Conservation (phyloP, 2,797 vertebrate species). For the Cercopithecus neglectus region DNA sequence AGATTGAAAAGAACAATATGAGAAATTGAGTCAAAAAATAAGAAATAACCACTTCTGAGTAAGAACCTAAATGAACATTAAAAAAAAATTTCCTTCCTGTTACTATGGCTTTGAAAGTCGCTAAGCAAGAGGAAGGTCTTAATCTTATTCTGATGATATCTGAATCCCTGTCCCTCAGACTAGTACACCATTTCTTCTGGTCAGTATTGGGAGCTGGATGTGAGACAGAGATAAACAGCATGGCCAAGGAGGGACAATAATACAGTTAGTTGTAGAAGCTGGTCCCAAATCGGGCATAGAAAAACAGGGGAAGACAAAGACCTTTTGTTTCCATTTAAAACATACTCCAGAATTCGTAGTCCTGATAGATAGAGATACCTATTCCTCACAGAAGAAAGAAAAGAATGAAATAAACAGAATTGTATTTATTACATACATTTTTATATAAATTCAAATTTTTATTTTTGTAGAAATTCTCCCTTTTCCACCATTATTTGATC, state of each 20-base stretch:
- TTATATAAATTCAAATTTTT: not conserved
- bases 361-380: not conserved
- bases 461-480: not conserved
- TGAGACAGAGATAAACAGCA: not conserved
- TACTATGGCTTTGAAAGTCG: not conserved
- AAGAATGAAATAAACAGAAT: not conserved
- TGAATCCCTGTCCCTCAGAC: not conserved
- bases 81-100: not conserved
- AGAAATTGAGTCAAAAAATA: slow-evolving; percentile 15
- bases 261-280: not conserved
- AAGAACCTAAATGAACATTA: not conserved
- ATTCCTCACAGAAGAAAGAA: not conserved
- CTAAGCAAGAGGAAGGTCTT: not conserved
- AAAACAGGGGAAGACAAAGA: not conserved
- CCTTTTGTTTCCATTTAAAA: slow-evolving; percentile 9
- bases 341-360: not conserved
- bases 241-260: not conserved
- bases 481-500: slow-evolving; percentile 17
- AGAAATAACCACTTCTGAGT: slow-evolving; percentile 40
- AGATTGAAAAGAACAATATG: not conserved
- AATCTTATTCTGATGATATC: not conserved
- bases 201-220: not conserved
- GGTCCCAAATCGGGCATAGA: not conserved
- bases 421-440: not conserved
- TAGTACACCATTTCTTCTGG: not conserved